Conservation (phyloP, 2,888 invertebrate species). For the Chrysolina haemoptera region DNA sequence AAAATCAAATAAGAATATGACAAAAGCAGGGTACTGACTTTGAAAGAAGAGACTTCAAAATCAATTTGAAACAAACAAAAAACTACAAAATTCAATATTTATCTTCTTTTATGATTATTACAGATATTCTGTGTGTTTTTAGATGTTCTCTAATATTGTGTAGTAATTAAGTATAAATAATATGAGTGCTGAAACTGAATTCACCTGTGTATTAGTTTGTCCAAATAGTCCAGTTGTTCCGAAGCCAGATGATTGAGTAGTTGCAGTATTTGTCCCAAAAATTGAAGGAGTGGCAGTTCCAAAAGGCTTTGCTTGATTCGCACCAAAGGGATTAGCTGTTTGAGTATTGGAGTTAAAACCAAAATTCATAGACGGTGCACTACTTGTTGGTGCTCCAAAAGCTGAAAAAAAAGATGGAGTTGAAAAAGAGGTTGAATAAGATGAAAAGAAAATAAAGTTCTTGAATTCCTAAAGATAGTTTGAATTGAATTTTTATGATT, state of each 20-base stretch:
- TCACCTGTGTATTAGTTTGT: conserved; percentile 58
- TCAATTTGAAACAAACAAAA: no score
- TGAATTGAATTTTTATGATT: no score
- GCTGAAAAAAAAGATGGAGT: conserved; percentile 41
- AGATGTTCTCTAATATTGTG: no score
- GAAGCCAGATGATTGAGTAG: conserved; percentile 70
- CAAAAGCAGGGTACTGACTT: no score
- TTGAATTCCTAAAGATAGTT: no score
- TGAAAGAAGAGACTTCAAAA: no score
- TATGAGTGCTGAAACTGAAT: neutral
- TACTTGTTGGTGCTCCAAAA: conserved; percentile 61
- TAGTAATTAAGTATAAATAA: neutral
- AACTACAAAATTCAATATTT: no score
- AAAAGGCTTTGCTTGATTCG: conserved; percentile 71
- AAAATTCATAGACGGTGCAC: conserved; percentile 63
- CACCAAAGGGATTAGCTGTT: conserved; percentile 66
- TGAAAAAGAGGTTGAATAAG: no score
- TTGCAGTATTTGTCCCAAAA: conserved; percentile 65
- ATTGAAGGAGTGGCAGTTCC: conserved; percentile 65
- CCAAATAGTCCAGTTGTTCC: conserved; percentile 66
- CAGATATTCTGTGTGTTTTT: no score
- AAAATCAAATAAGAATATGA: no score
- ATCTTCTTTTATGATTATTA: no score
- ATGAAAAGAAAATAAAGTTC: no score
- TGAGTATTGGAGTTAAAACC: conserved; percentile 69